These are phyloP conservation scores for Macroglossus sobrinus DNA, from an alignment of 2,113 vertebrate genomes.

Conservation along the genomic window DNA sequence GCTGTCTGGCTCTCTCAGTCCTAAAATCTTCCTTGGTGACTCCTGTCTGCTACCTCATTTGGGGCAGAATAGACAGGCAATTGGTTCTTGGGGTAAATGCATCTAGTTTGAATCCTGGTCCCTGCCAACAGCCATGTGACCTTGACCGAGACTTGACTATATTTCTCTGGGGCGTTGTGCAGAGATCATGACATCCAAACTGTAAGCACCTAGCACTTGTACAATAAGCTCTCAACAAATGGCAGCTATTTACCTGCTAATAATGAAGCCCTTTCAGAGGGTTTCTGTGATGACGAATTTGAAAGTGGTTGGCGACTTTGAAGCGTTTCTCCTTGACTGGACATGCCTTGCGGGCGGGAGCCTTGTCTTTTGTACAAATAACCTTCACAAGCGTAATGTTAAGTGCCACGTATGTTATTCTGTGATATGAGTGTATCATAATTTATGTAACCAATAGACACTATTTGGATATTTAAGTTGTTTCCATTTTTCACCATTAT, in stretches of 20 bases:
- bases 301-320: background rate
- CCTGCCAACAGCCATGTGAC: background rate
- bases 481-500: background rate
- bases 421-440: background rate
- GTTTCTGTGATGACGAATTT: background rate
- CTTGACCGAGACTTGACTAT: background rate
- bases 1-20: background rate
- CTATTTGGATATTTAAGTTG: background rate
- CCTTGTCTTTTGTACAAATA: background rate
- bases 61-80: background rate
- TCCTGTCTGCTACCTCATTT: background rate
- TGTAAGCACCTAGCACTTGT: background rate
- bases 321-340: background rate
- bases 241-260: background rate
- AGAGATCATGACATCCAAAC: background rate
- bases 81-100: background rate
- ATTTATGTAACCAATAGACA: background rate
- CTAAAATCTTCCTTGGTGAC: background rate
- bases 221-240: background rate
- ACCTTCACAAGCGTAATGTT: conserved; percentile 12
- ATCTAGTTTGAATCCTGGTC: background rate
- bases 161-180: background rate
- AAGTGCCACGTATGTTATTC: background rate
- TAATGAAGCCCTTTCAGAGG: background rate
- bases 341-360: background rate